phyloP scores from a whole-genome alignment of 1,140 invertebrate genomes.

The Lepidurus couesii region DNA sequence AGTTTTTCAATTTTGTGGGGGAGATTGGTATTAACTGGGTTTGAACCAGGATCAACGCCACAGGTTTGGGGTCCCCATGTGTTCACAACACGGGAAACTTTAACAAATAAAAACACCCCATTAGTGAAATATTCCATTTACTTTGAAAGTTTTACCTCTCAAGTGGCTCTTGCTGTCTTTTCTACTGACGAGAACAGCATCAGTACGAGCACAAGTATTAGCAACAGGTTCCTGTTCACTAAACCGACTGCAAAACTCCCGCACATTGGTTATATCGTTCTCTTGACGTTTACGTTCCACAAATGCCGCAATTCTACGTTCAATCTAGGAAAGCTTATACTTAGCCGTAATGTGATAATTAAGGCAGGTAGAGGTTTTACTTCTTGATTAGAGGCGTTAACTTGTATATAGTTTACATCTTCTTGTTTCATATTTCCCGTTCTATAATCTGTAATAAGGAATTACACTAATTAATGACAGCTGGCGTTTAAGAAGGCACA shows the following conservation, averaged over 20 bases:
- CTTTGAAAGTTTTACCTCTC: slow-evolving; percentile 51
- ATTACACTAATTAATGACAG: slow-evolving; percentile 18
- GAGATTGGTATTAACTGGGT: slow-evolving; percentile 41
- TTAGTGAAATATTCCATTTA: slow-evolving; percentile 31
- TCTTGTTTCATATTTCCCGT: slow-evolving; percentile 43
- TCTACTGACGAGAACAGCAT: slow-evolving; percentile 56
- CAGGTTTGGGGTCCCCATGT: slow-evolving; percentile 54
- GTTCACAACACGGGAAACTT: slow-evolving; percentile 56
- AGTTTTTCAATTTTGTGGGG: slow-evolving; percentile 31
- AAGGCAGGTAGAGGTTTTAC: slow-evolving; percentile 46
- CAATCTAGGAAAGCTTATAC: slow-evolving; percentile 38
- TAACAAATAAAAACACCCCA: slow-evolving; percentile 37
- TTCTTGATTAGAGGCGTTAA: slow-evolving; percentile 54
- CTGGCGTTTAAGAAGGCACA: neutral
- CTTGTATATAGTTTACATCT: slow-evolving; percentile 52
- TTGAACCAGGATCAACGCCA: slow-evolving; percentile 29
- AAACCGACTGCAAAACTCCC: slow-evolving; percentile 55
- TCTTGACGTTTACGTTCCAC: slow-evolving; percentile 57
- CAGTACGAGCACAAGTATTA: slow-evolving; percentile 58
- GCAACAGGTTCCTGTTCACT: slow-evolving; percentile 41
- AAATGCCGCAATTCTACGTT: slow-evolving; percentile 54
- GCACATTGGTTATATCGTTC: slow-evolving; percentile 57
- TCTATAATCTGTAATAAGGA: slow-evolving; percentile 33
- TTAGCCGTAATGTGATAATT: neutral
- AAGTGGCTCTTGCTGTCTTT: slow-evolving; percentile 63